These are phyloP conservation scores for Cotesia vestalis DNA, from an alignment of 1,140 invertebrate genomes.

Conservation along the genomic window DNA sequence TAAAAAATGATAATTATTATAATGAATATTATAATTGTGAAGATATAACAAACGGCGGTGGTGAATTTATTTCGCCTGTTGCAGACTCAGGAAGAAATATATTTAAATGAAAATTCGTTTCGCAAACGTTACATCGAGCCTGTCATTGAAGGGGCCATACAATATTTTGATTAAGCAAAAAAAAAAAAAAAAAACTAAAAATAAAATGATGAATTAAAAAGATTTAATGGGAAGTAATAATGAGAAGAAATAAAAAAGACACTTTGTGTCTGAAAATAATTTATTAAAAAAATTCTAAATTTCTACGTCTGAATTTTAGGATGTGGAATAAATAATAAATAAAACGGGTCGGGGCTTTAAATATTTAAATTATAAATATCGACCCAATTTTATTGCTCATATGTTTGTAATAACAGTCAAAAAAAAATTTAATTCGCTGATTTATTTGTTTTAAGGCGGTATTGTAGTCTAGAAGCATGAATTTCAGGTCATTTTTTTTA, in stretches of 20 bases:
- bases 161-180: conserved; percentile 59
- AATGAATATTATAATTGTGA: background rate
- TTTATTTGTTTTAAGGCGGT: conserved; percentile 15
- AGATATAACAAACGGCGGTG: conserved; percentile 43
- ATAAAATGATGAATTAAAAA: conserved; percentile 19
- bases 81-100: conserved; percentile 58
- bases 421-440: conserved; percentile 16
- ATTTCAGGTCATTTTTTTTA: too few relatives aligned
- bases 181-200: conserved; percentile 24
- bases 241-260: conserved; percentile 20
- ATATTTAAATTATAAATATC: conserved; percentile 18
- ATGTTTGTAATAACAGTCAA: conserved; percentile 31
- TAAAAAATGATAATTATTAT: background rate
- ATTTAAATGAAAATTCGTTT: conserved; percentile 36
- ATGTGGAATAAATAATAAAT: conserved; percentile 16
- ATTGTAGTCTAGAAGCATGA: too few relatives aligned
- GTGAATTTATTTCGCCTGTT: conserved; percentile 53
- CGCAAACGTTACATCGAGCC: conserved; percentile 56
- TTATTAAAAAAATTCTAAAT: conserved; percentile 64
- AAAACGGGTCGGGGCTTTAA: conserved; percentile 38
- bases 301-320: conserved; percentile 47
- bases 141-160: conserved; percentile 56
- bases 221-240: conserved; percentile 9
- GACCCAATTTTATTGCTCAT: conserved; percentile 34
- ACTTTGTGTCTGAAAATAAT: conserved; percentile 38